Evolutionary conservation across 1,140 invertebrate genomes (phyloP), one percentile per base, ranked within the genome.

Genomic region (Pantala flavescens): DNA sequence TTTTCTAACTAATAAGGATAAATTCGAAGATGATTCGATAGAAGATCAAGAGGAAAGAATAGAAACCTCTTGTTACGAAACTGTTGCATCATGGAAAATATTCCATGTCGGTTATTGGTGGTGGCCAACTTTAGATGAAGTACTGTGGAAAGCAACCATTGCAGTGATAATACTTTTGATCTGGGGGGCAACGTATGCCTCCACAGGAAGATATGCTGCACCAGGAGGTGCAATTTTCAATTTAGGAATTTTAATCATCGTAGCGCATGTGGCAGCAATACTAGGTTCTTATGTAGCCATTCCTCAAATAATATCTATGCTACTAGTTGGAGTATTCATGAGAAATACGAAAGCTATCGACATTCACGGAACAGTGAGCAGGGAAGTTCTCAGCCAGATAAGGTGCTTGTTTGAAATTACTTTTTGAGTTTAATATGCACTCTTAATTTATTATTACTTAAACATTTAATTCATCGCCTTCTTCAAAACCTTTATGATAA

Each of bases 261-360:
- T 14, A 1, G 49, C 49, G 5, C 49, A 63, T 21, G 14, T 5
- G 1, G 49, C n/a, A 21, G 14, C 49, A 7, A 12, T 21, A 14
- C 12, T 63, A 21, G 49, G 16, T 5, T 16, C 49, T 19, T 63
- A 63, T 12, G 5, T 16, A 3, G 49, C 49, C 49, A 16, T 87
- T 21, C 86, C 86, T 16, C 81, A 85, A 14, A 77, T 88, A 12
- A 76, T 84, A 73, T 84, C 84, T 10, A 84, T 82, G 80, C 79
- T 85, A 5, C 55, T 83, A 24, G 78, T 79, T 43, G 84, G 83
- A 70, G 80, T 84, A 43, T 19, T 79, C 0, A 77, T 84, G 21
- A 75, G 79, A 36, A 84, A 84, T 77, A 74, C 82, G 7, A 63
- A 73, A 28, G 72, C 49, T 23, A 63, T 76, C 63, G 21, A 19